phyloP scores from a whole-genome alignment of 2,797 vertebrate species.

The Anisognathus igniventris region DNA sequence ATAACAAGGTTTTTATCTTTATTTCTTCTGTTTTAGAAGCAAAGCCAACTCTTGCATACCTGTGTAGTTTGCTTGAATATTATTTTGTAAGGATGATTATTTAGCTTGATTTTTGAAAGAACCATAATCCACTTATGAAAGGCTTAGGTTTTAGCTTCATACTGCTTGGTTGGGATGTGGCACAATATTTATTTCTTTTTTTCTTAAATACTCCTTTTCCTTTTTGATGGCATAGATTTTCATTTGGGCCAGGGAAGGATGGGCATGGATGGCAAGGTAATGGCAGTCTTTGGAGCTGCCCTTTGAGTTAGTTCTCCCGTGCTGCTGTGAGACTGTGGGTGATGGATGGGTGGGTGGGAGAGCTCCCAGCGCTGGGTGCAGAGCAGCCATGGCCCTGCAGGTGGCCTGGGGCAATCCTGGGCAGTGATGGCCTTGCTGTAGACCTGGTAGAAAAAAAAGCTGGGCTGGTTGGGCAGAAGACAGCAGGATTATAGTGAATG shows the following conservation, averaged over 20 bases:
- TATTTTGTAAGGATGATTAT: neutral
- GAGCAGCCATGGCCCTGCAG: neutral
- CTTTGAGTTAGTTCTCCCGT: neutral
- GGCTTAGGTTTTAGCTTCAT: neutral
- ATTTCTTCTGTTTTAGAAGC: neutral
- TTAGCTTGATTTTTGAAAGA: neutral
- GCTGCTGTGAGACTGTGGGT: neutral
- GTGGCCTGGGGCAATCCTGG: rapidly evolving
- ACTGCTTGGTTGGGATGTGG: neutral
- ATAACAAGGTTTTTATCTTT: neutral
- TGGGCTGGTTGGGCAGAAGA: rapidly evolving
- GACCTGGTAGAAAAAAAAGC: neutral
- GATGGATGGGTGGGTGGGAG: rapidly evolving
- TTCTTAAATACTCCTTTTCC: neutral
- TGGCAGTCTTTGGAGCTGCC: neutral
- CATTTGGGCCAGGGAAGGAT: neutral
- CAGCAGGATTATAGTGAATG: neutral
- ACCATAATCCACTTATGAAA: neutral
- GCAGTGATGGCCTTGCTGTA: neutral
- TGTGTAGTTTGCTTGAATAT: neutral
- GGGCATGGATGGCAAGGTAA: too few relatives aligned
- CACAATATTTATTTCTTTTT: neutral
- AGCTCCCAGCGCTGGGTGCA: rapidly evolving
- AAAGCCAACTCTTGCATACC: neutral
- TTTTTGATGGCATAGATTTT: neutral